phyloP scores from a whole-genome alignment of 2,888 invertebrate genomes.

The Oxycera nigricornis region DNA sequence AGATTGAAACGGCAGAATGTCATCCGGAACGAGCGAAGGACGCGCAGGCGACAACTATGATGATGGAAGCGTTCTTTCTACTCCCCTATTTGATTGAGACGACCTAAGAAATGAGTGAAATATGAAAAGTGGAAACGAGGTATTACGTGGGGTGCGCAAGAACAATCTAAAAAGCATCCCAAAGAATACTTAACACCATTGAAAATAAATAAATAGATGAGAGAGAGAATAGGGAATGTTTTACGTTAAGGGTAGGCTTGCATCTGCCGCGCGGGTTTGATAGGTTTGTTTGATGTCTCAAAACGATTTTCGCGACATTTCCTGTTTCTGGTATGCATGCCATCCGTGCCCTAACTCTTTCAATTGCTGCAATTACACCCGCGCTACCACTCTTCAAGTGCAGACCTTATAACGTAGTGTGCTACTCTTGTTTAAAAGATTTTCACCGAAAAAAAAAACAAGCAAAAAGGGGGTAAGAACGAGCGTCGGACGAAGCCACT shows the following conservation, averaged over 20 bases:
- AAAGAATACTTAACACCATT: constrained; percentile 19
- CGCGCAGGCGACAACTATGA: neutral
- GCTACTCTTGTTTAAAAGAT: neutral
- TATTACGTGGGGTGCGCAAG: neutral
- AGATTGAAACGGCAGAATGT: neutral
- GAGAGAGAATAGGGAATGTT: neutral
- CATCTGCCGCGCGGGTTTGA: constrained; percentile 10
- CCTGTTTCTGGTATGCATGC: neutral
- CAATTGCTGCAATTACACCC: neutral
- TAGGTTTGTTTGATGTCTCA: constrained; percentile 4
- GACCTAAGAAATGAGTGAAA: neutral
- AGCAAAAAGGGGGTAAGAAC: neutral
- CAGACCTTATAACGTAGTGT: neutral
- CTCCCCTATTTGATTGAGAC: too few species aligned
- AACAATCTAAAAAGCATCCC: constrained; percentile 19
- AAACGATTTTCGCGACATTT: constrained; percentile 9
- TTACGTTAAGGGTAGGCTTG: neutral
- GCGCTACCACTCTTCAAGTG: neutral
- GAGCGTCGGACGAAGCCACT: neutral
- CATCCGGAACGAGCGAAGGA: neutral
- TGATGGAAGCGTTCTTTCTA: neutral
- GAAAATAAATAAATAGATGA: constrained; percentile 5
- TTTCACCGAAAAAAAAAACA: constrained; percentile 2
- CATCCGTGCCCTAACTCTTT: too few species aligned
- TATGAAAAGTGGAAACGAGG: neutral